Conservation (phyloP, 2,113 vertebrate genomes). For the Sakesphorus luctuosus region DNA sequence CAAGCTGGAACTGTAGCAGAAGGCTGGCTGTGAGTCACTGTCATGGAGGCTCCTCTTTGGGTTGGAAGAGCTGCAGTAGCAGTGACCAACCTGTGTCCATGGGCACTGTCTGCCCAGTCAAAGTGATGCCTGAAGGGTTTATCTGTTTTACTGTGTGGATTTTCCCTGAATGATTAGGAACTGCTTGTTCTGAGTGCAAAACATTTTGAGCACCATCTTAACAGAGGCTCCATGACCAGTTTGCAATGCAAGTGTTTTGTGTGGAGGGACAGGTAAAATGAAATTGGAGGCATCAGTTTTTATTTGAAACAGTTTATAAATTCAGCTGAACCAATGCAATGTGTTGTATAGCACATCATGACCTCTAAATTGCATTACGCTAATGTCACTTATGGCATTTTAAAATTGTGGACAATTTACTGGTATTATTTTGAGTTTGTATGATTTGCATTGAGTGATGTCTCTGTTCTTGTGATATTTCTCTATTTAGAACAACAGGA, state of each 20-base stretch:
- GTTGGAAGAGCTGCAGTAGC: not conserved
- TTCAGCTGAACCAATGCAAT: not conserved
- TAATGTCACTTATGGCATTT: not conserved
- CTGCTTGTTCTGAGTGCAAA: not conserved
- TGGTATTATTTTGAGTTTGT: not conserved
- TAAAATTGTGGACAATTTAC: not conserved
- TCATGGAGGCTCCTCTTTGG: not conserved
- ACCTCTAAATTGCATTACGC: not conserved
- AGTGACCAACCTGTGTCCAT: not conserved
- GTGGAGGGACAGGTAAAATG: not conserved
- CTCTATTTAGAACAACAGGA: slow-evolving; percentile 76
- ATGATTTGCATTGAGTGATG: not conserved
- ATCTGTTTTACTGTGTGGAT: not conserved
- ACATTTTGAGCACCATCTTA: not conserved
- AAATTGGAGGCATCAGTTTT: not conserved
- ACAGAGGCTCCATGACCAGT: not conserved
- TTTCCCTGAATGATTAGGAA: not conserved
- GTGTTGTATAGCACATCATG: not conserved
- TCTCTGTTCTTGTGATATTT: not conserved
- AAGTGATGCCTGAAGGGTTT: not conserved
- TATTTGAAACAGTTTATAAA: not conserved
- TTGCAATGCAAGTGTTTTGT: not conserved
- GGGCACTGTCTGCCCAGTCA: not conserved
- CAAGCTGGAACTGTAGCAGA: not conserved
- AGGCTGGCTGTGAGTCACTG: not conserved